Conservation (phyloP, 2,113 vertebrate genomes). For the Dicrurus megarhynchus region DNA sequence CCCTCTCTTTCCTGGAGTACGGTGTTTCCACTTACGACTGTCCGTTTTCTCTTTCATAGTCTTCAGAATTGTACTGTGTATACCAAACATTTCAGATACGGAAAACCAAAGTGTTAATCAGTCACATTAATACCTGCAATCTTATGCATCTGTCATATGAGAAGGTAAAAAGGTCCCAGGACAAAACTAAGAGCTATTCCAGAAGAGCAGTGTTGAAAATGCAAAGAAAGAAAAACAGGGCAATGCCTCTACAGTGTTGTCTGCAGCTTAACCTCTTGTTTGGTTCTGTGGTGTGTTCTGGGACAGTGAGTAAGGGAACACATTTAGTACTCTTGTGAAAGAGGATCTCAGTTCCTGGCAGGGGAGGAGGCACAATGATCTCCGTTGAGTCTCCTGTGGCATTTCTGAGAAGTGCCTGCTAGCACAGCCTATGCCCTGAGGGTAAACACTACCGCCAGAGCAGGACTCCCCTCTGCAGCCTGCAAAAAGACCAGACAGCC, state of each 20-base stretch:
- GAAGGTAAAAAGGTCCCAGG: background rate
- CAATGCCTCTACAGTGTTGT: background rate
- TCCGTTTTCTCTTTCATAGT: background rate
- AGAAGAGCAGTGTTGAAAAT: background rate
- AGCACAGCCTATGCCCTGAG: background rate
- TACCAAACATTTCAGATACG: background rate
- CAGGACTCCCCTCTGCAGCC: background rate
- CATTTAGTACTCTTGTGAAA: background rate
- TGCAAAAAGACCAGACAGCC: background rate
- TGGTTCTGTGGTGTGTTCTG: background rate
- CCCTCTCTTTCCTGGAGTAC: background rate
- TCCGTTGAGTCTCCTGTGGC: background rate
- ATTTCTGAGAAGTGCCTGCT: background rate
- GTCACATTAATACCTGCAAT: background rate
- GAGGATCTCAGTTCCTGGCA: background rate
- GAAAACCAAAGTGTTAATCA: background rate
- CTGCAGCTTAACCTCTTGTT: background rate
- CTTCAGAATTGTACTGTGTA: background rate
- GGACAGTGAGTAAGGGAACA: background rate
- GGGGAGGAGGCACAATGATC: background rate
- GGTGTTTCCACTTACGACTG: rapidly evolving
- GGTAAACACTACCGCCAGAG: background rate
- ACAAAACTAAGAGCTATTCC: background rate
- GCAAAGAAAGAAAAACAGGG: background rate
- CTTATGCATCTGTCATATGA: background rate